phyloP scores from a whole-genome alignment of 2,888 invertebrate species.

The Meandrusa payeni region DNA sequence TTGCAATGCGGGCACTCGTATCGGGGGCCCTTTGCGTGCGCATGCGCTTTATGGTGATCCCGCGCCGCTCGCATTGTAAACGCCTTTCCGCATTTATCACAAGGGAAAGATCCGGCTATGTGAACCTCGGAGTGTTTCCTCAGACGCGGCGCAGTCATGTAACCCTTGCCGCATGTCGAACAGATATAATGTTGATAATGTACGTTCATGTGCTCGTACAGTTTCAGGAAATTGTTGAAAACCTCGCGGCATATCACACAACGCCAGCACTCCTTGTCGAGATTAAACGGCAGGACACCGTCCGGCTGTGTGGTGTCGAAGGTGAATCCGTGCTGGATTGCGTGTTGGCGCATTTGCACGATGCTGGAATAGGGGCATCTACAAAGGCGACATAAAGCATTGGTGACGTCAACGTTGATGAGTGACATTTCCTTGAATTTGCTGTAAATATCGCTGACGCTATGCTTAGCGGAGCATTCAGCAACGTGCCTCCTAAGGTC shows the following conservation, averaged over 20 bases:
- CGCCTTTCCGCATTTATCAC: constrained; percentile 56
- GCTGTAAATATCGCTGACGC: constrained; percentile 60
- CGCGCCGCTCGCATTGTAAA: constrained; percentile 63
- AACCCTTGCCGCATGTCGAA: constrained; percentile 67
- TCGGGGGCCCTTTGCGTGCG: constrained; percentile 59
- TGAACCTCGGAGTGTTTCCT: constrained; percentile 71
- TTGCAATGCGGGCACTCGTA: constrained; percentile 69
- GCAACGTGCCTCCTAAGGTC: constrained; percentile 55
- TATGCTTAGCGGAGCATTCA: constrained; percentile 48
- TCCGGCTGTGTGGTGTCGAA: constrained; percentile 57
- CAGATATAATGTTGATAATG: constrained; percentile 73
- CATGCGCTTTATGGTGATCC: constrained; percentile 61
- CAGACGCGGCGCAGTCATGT: constrained; percentile 63
- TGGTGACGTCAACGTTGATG: constrained; percentile 63
- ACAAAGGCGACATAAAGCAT: constrained; percentile 55
- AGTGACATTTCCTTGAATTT: constrained; percentile 71
- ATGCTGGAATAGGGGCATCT: constrained; percentile 43
- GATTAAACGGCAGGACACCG: constrained; percentile 60
- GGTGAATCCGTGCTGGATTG: constrained; percentile 51
- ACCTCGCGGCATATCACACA: constrained; percentile 58
- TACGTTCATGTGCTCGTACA: constrained; percentile 70
- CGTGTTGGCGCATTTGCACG: constrained; percentile 54
- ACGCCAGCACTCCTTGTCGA: constrained; percentile 62
- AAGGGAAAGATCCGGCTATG: constrained; percentile 61
- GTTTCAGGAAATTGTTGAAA: constrained; percentile 66